Base-by-base conservation (phyloP, 1,140 invertebrate genomes). In the Drosophila orosa region DNA sequence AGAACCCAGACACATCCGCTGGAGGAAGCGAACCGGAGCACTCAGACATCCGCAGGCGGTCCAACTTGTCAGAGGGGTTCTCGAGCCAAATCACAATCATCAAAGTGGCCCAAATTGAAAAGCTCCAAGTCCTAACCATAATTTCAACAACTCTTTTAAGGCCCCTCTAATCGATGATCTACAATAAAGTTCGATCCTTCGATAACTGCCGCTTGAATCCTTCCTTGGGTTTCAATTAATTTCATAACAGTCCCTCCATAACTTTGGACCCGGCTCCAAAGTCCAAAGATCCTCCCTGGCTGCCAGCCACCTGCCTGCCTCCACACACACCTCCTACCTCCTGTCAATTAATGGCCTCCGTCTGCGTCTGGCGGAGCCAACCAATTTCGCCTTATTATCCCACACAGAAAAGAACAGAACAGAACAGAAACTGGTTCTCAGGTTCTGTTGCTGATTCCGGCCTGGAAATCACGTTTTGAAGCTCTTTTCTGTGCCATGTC, bases 371-470 rank as follows among this genome's bases (percentile, higher is more conserved):
- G 65, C 44, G 54, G 12, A 77, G 47, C 62, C 57, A 81, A 68
- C 44, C 74, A 86, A 86, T 86, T 86, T 86, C 69, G 65, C 71
- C 67, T 72, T 69, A 71, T 80, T 83, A 87, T 83, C 84, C 84
- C 83, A 86, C 81, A 85, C 78, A 82, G 57, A 55, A 59, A 45
- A 35, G 33, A 29, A 50, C n/a, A 13, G 45, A 48, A 48, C 47
- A 19, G 29, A 19, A 42, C 58, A 55, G 69, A 57, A 58, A 50
- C 65, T 40, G 61, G 65, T 68, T 68, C 65, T 66, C 60, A 52
- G 61, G 56, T 78, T 82, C 83, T 54, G 66, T 57, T 75, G 75
- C 67, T 62, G 29, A 48, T 55, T 67, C 68, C 48, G 71, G 35
- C 44, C 45, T 67, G 65, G 42, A 37, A 59, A 66, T 78, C 78